Evolutionary conservation across 2,888 invertebrate species (phyloP), one percentile per base, ranked within the genome.

Genomic region (Drosophila mayaguana): DNA sequence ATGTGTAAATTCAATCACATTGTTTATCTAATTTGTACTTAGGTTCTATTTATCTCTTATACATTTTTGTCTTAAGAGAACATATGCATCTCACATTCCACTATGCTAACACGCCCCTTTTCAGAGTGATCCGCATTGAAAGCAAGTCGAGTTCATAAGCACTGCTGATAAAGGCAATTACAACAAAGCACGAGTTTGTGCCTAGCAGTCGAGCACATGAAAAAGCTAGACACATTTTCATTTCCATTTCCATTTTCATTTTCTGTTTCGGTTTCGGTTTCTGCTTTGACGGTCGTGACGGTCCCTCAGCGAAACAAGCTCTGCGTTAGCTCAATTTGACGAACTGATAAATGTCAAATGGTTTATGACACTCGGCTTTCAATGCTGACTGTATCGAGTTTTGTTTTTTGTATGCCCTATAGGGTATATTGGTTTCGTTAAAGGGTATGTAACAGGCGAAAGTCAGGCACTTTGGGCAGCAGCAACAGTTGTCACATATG

Each of bases 311-410:
- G 60, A 50, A 34, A 46, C 22, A 25, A 72, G 50, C 57, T 59
- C 42, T 45, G 45, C 78, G 63, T 72, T 57, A 63, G 69, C 74
- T 81, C 78, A 81, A 65, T 70, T 79, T 82, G 80, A 80, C 76
- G 80, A 82, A 79, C 80, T 82, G 82, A 82, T 80, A 80, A 80
- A 79, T 69, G 70, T 82, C 70, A 73, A 79, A 80, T 79, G 76
- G 68, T 82, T 82, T 82, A 82, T 73, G 80, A 64, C 73, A 66
- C 67, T 51, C 57, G 20, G 57, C 57, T 50, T 25, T 46, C 28
- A 40, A 22, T 43, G 42, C 45, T 57, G n/a, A 32, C 11, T 66
- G 43, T 40, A n/a, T n/a, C 43, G 50, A 45, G 22, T 18, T 54
- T 25, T n/a, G 25, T 54, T 7, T 40, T 18, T 32, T n/a, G 2